phyloP scores from a whole-genome alignment of 2,113 vertebrate genomes.

The Progne subis region DNA sequence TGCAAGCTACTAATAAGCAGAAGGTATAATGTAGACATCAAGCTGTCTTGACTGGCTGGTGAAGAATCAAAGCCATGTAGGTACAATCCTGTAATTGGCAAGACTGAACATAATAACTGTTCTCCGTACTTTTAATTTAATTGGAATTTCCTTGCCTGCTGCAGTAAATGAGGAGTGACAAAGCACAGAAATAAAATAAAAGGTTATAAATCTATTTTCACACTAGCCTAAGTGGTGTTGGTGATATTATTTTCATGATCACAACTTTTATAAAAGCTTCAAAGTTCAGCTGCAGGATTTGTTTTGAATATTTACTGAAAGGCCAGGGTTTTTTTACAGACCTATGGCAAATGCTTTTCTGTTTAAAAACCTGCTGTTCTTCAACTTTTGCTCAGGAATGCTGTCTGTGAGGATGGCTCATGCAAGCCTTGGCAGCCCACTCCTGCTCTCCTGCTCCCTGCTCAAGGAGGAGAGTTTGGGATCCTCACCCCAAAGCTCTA shows the following conservation, averaged over 20 bases:
- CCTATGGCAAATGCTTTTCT: background rate
- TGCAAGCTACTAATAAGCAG: conserved; percentile 59
- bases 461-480: background rate
- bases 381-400: conserved; percentile 12
- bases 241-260: conserved; percentile 48
- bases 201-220: conserved; percentile 57
- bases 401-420: background rate
- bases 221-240: background rate
- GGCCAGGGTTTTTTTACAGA: background rate
- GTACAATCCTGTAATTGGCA: conserved; percentile 65
- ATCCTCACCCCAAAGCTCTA: background rate
- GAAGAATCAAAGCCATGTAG: conserved; percentile 51
- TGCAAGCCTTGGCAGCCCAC: background rate
- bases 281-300: conserved; percentile 38
- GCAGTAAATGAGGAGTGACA: conserved; percentile 60
- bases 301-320: conserved; percentile 58
- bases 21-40: conserved; percentile 65
- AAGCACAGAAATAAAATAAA: conserved; percentile 59
- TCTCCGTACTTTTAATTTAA: conserved; percentile 67
- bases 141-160: conserved; percentile 63
- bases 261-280: conserved; percentile 23
- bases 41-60: conserved; percentile 67
- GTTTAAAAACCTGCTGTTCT: background rate
- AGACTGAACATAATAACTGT: conserved; percentile 61
- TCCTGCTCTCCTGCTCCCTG: background rate